phyloP scores from a whole-genome alignment of 2,797 vertebrate genomes.

The Babyrousa celebensis region DNA sequence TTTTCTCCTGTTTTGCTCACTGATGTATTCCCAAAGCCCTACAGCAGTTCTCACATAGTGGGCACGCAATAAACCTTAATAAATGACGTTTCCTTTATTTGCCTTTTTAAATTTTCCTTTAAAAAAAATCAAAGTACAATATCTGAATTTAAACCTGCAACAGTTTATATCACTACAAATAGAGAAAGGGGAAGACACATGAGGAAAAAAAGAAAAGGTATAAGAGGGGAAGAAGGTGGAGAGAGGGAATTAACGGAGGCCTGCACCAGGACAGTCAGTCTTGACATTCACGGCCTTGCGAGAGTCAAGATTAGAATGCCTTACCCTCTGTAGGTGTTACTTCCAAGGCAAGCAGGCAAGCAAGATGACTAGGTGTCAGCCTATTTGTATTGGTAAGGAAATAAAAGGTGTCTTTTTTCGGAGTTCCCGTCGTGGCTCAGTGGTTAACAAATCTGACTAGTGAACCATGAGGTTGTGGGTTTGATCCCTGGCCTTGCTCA shows the following conservation, averaged over 20 bases:
- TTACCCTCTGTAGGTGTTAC: conserved; percentile 28
- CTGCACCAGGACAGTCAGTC: neutral
- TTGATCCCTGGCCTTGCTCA: too few species aligned
- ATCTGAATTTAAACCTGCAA: conserved; percentile 37
- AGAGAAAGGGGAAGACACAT: conserved; percentile 7
- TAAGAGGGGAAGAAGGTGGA: neutral
- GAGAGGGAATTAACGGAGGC: neutral
- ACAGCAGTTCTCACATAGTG: conserved; percentile 11
- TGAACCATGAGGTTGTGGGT: too few species aligned
- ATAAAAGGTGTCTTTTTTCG: neutral
- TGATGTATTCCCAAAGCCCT: conserved; percentile 15
- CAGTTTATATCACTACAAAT: conserved; percentile 47
- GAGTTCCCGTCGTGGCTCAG: too few species aligned
- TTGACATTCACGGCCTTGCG: conserved; percentile 27
- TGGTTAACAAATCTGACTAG: too few species aligned
- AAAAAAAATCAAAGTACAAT: conserved; percentile 19
- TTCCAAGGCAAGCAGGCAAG: neutral
- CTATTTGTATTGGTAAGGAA: neutral
- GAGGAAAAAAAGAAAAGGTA: neutral
- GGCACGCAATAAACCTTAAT: conserved; percentile 31
- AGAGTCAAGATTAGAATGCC: neutral
- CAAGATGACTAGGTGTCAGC: neutral
- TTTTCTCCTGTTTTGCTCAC: conserved; percentile 45
- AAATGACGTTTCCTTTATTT: conserved; percentile 66
- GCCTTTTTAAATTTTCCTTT: conserved; percentile 43